phyloP scores from a whole-genome alignment of 2,113 vertebrate genomes.

The Xyrauchen texanus region DNA sequence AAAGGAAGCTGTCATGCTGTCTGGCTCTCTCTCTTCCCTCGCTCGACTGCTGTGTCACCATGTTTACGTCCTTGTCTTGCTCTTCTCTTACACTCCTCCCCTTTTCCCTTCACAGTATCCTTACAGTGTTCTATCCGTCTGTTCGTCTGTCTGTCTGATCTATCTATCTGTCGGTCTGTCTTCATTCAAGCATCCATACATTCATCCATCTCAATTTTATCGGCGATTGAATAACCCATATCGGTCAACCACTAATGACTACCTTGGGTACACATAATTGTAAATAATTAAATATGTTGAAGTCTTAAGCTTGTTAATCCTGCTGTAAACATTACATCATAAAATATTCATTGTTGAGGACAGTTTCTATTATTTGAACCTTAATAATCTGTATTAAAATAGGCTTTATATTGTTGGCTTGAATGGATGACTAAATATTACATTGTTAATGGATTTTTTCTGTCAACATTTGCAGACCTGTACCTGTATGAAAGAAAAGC shows the following conservation, averaged over 20 bases:
- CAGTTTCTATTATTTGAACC: not conserved
- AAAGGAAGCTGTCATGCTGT: conserved; percentile 24
- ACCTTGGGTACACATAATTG: no score
- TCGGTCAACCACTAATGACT: not conserved
- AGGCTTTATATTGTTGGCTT: not conserved
- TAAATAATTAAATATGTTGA: not conserved
- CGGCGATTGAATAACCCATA: no score
- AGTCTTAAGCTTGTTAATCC: not conserved
- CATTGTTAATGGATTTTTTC: not conserved
- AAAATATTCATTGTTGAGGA: not conserved
- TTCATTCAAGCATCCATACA: no score
- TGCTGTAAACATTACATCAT: not conserved
- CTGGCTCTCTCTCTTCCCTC: conserved; percentile 14
- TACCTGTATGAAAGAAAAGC: not conserved
- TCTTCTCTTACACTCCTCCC: not conserved
- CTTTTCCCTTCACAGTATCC: not conserved
- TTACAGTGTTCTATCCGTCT: no score
- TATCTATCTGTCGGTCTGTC: no score
- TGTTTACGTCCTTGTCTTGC: conserved; percentile 8
- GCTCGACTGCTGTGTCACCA: conserved; percentile 27
- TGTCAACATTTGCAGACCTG: not conserved
- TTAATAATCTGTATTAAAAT: not conserved
- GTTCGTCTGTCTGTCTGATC: no score
- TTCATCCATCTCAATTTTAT: no score
- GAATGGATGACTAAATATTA: not conserved